A percentile compares a stretch with the other conserved stretches of the same genome.
Evolutionary conservation across 2,113 vertebrate species (phyloP).

Genomic region (Podocnemis expansa): DNA sequence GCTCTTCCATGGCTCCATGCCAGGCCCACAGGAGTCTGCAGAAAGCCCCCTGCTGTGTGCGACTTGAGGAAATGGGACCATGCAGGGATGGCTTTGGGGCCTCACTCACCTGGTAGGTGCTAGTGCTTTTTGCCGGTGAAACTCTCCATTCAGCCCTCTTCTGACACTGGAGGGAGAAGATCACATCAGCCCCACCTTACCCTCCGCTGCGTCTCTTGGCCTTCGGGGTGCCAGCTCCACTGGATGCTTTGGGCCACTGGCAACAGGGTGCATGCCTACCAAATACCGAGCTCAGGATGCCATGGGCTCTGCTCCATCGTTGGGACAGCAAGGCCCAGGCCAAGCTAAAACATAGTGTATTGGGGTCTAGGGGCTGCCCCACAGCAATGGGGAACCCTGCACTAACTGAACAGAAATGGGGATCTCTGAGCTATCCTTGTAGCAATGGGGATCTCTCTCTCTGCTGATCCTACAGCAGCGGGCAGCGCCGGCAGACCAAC

Average conservation of each 20-base stretch:
- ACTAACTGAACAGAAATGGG: not conserved
- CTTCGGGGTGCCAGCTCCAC: not conserved
- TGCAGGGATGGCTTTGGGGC: accelerated
- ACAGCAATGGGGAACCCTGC: not conserved
- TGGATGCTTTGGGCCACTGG: not conserved
- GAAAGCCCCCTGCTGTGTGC: not conserved
- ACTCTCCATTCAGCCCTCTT: not conserved
- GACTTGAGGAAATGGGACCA: accelerated
- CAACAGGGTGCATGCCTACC: not conserved
- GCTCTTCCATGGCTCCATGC: too few species aligned
- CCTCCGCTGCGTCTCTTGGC: not conserved
- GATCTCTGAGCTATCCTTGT: too few species aligned
- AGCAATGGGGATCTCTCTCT: too few species aligned
- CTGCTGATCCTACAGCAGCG: accelerated
- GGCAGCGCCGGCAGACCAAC: too few species aligned
- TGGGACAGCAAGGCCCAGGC: accelerated
- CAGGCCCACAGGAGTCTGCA: accelerated
- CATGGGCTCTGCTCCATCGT: accelerated
- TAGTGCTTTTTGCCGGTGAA: not conserved
- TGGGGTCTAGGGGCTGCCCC: too few species aligned
- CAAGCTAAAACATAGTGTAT: too few species aligned
- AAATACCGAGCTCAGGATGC: not conserved
- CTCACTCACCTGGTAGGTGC: conserved; percentile 10
- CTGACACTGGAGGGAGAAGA: not conserved
- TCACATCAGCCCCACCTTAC: not conserved